Evolutionary conservation across 2,113 vertebrate genomes (phyloP).

Genomic region (Probosciger aterrimus): DNA sequence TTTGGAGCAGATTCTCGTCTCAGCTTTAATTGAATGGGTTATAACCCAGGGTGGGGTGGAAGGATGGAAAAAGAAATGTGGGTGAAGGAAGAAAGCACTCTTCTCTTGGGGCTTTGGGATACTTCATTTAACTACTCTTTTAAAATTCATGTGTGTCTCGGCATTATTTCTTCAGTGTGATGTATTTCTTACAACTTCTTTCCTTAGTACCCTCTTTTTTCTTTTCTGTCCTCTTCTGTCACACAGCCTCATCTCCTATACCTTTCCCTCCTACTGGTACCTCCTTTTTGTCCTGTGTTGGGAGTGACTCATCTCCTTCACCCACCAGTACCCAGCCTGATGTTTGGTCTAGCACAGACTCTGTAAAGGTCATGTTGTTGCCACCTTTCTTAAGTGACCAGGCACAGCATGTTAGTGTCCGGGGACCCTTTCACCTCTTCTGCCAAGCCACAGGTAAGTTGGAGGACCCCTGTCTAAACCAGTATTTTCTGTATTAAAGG

Average conservation of each 20-base stretch:
- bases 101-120: not conserved
- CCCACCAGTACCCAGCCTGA: constrained; percentile 78
- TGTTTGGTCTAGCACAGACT: constrained; percentile 71
- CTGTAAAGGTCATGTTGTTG: constrained; percentile 78
- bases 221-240: constrained; percentile 77
- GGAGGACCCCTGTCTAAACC: not conserved
- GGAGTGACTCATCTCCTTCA: constrained; percentile 75
- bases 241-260: constrained; percentile 81
- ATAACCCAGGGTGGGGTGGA: not conserved
- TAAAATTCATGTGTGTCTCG: not conserved
- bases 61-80: rapidly evolving
- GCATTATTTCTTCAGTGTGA: constrained; percentile 21
- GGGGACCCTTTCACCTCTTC: constrained; percentile 89
- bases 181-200: constrained; percentile 50
- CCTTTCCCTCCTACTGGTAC: constrained; percentile 81
- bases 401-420: constrained; percentile 83
- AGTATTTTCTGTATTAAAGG: not conserved
- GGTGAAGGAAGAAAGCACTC: not conserved
- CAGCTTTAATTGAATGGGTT: not conserved
- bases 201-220: constrained; percentile 76
- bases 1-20: not conserved
- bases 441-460: constrained; percentile 95
- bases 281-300: constrained; percentile 83
- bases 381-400: constrained; percentile 95
- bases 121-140: not conserved